Base-by-base conservation (phyloP, 2,888 invertebrate species). In the Oscheius myriophilus region DNA sequence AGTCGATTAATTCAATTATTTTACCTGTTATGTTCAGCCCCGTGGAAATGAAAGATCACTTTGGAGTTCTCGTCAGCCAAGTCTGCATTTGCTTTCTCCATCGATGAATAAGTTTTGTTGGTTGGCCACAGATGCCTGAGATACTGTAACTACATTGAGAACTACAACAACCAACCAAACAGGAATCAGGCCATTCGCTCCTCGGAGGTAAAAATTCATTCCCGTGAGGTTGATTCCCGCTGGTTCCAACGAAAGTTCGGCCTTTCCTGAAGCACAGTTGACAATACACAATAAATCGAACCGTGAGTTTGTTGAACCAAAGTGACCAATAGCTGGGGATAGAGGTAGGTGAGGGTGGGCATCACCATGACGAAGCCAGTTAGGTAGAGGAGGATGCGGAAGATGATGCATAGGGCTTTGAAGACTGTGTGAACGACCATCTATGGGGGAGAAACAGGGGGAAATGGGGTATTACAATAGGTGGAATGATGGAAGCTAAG, bases 261-360 rank as follows among this genome's bases (percentile, higher is more conserved):
- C 9, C 33, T 33, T 3, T 3, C 4, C 33, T 33, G 33, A 33
- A 33, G 9, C 33, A 33, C 3, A 9, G 9, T 33, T 33, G 3
- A 6, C 33, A 6, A 33, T 33, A 3, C 9, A 3, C 9, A 3
- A 6, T 33, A 14, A 1, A 52, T 25, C 53, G 14, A 16, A 61
- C 61, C 14, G 16, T 46, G 45, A 49, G 18, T 39, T n/a, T 61
- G 7, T 16, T 26, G 21, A 6, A 61, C 33, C 16, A 49, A 1
- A n/a, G 45, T 12, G 16, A 61, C 16, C 16, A 61, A 33, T 2
- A 26, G 16, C 23, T 61, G 61, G 14, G 61, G 61, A 61, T 61
- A 33, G 6, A 49, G 46, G 49, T 49, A 49, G 61, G 49, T 26
- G 61, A 61, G 14, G 33, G 49, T 39, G 3, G 61, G 61, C 9